Evolutionary conservation across 2,888 invertebrate species (phyloP), one percentile per base, ranked within the genome.

Genomic region (Tubiluchus corallicola): DNA sequence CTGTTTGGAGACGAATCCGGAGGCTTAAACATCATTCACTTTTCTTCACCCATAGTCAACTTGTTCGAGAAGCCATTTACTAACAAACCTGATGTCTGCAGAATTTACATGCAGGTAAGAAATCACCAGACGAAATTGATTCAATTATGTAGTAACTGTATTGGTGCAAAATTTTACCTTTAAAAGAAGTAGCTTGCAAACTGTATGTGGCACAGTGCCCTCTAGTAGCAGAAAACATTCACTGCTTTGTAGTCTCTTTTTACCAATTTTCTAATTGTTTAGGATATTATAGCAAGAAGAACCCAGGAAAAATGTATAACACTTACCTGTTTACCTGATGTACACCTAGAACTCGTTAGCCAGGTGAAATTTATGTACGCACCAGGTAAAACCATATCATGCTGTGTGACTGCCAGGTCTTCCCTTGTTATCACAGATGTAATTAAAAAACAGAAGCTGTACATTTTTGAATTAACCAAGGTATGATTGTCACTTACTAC

Each of bases 1-100:
- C 49, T 61, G 43, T 60, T 55, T 49, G 64, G 62, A 13, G 59
- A 59, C 45, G 63, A 64, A 49, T 54, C 57, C 3, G 64, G 64
- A 9, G 53, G 51, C 19, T 55, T 64, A 20, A 53, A 58, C 46
- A 48, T 61, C 4, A 49, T 63, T 42, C 54, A 53, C 43, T 64
- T 64, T 53, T 50, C 50, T 40, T 56, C 55, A 42, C 61, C 63
- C 3, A 51, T 57, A 29, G 55, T 55, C 29, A 58, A 59, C 47
- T 53, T 63, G 20, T 63, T 63, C 51, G 55, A 59, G 18, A 57
- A 54, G 16, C 55, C 59, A 1, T 61, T 58, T 50, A 57, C 60
- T 48, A 57, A 53, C 48, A 56, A 59, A 46, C 29, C 29, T 9
- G 29, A n/a, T n/a, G n/a, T n/a, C 29, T 29, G 29, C 29, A 29